Percentiles rank a stretch among this genome's conserved stretches.
Conservation (phyloP, 2,113 vertebrate species). For the Clarias macrocephalus region DNA sequence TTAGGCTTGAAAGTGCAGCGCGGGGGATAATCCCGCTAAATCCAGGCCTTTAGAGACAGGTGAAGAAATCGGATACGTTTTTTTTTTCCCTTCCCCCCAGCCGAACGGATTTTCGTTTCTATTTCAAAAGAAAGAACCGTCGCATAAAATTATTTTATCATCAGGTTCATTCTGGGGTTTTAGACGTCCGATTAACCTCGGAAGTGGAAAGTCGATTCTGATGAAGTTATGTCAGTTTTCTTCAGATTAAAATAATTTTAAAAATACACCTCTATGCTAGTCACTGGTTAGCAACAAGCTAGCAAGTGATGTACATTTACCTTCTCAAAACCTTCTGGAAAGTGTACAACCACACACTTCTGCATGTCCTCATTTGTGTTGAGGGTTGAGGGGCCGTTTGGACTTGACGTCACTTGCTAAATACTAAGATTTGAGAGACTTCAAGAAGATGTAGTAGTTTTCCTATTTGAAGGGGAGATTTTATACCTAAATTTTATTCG, state of each 20-base stretch:
- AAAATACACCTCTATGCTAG: neutral
- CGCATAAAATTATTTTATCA: neutral
- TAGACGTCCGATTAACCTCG: neutral
- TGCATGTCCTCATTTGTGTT: neutral
- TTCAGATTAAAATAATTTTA: too few species aligned
- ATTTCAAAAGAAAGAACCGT: neutral
- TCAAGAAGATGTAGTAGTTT: too few species aligned
- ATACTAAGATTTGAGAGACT: neutral
- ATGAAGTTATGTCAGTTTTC: too few species aligned
- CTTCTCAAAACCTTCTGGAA: neutral
- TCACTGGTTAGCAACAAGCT: neutral
- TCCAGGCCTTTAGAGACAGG: constrained; percentile 34
- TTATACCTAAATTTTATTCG: too few species aligned
- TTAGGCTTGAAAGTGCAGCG: constrained; percentile 57
- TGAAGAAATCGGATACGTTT: neutral
- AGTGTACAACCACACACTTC: too few species aligned
- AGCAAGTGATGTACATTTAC: neutral
- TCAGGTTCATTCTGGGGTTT: neutral
- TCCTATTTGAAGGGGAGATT: too few species aligned
- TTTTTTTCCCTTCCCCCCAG: neutral
- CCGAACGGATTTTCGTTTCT: neutral
- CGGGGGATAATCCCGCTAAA: constrained; percentile 52
- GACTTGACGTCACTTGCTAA: neutral
- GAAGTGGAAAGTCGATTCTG: neutral
- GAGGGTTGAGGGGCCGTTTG: neutral